Evolutionary conservation across 2,113 vertebrate genomes (phyloP), one percentile per base, ranked within the genome.

Genomic region (Gnathonemus echidnorhynchus): DNA sequence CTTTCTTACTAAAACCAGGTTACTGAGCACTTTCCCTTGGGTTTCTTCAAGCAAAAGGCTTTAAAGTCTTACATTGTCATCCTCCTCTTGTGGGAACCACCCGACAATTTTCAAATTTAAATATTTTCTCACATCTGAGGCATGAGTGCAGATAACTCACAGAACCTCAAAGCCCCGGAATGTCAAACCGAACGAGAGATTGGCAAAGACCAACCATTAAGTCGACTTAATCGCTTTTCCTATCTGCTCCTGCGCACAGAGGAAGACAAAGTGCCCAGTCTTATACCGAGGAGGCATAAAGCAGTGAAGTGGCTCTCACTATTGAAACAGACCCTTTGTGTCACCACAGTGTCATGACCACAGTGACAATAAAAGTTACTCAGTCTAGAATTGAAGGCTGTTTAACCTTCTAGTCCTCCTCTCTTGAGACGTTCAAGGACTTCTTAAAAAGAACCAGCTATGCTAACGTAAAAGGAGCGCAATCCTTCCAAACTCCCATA

Each of bases 311-410:
- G 56, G 39, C 56, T 45, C 87, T 88, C 21, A 35, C 35, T 56
- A 62, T n/a, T 58, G 39, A 45, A 62, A 88, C 6, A 58, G 35
- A 39, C 35, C 35, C 87, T 88, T 66, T 88, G 87, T 88, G 31
- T 13, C 31, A 39, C 87, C 53, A 45, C 87, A 66, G 52, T 42
- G 35, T 62, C 52, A 88, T 42, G 52, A 62, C 87, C 87, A 45
- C 53, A 46, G 53, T 10, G 35, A 66, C 87, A 88, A 62, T 88
- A 62, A 58, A 88, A 88, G 48, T 87, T 66, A 17, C 31, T 88
- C 50, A 19, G 56, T n/a, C 52, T 88, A 53, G 35, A 88, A 58
- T 24, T 10, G 39, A 45, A 21, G 31, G 21, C 87, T 62, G 52
- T n/a, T 88, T 88, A 45, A 45, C 87, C 87, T 88, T 45, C 24